A percentile compares a stretch with the other conserved stretches of the same genome.
phyloP scores from a whole-genome alignment of 1,140 invertebrate species.

The Drosophila pseudoobscura region DNA sequence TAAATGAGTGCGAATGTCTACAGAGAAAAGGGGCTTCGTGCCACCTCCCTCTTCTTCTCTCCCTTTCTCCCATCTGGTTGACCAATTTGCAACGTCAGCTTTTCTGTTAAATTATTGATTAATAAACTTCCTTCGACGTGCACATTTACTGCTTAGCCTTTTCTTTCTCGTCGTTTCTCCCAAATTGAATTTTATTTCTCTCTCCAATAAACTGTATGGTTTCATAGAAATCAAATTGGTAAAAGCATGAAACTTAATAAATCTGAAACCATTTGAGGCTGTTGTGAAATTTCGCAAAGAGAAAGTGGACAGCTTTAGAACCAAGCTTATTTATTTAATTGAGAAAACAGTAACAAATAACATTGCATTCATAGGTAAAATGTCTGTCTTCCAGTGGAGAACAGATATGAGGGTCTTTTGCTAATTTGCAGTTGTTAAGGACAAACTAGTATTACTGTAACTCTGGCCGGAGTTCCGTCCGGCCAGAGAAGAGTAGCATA shows the following conservation, averaged over 20 bases:
- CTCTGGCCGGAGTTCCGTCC: constrained; percentile 15
- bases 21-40: constrained; percentile 11
- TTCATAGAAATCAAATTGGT: not conserved
- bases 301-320: no score
- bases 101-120: constrained; percentile 71
- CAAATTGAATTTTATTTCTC: constrained; percentile 46
- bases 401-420: constrained; percentile 12
- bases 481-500: constrained; percentile 5
- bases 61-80: constrained; percentile 11
- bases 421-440: no score
- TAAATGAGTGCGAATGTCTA: constrained; percentile 79
- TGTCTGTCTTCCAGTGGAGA: constrained; percentile 1
- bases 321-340: no score
- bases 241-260: constrained; percentile 2
- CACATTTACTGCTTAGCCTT: constrained; percentile 29
- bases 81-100: constrained; percentile 25
- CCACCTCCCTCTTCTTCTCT: no score
- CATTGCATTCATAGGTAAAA: no score
- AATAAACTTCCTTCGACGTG: constrained; percentile 61
- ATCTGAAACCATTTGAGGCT: not conserved
- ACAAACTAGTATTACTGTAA: not conserved
- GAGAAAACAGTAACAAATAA: no score
- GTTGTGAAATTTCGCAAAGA: not conserved
- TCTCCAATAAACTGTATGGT: constrained; percentile 36
- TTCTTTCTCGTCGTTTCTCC: constrained; percentile 25